Base-by-base conservation (phyloP, 2,888 invertebrate species). In the Platycheirus rosarum region DNA sequence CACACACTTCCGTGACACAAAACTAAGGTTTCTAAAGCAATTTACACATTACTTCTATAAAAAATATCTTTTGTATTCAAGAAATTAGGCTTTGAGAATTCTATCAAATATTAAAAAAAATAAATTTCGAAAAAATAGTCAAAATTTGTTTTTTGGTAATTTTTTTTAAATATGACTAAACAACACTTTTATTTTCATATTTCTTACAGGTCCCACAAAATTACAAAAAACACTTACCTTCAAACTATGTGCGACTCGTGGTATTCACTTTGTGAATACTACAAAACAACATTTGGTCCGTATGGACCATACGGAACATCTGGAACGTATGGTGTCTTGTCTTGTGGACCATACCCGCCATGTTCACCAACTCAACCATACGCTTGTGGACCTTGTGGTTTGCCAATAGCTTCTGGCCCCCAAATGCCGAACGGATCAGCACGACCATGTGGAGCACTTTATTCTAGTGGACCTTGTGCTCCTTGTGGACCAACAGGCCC, bases 251-350 rank as follows among this genome's bases (percentile, higher is more conserved):
- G 87, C 87, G 5, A 75, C 87, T 51, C 86, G 86, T n/a, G 87
- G 87, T 84, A 44, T 32, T 44, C 42, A 2, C 7, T 26, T 0
- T 29, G 44, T 9, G 60, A n/a, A n/a, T n/a, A 44, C 5, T 16
- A 1, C n/a, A 44, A 8, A n/a, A 87, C 87, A 70, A 86, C 87
- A 2, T 86, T 85, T 55, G 86, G 86, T 0, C 80, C 85, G 1
- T 78, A 78, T 18, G 80, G 84, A 5, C 87, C 87, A 6, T 9
- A 85, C 84, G 51, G 86, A 29, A 84, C 86, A 0, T 82, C 85
- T 35, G 86, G 86, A 7, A 32, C 6, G 1, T 32, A 32, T 32
- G 8, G 8, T 32, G 29, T 32, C 1, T 32, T 32, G 8, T 32
- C 29, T 7, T 82, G 85, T 35, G 86, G 86, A 14, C 85, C 87